Evolutionary conservation across 2,888 invertebrate genomes (phyloP).

Genomic region (Adineta ricciae): DNA sequence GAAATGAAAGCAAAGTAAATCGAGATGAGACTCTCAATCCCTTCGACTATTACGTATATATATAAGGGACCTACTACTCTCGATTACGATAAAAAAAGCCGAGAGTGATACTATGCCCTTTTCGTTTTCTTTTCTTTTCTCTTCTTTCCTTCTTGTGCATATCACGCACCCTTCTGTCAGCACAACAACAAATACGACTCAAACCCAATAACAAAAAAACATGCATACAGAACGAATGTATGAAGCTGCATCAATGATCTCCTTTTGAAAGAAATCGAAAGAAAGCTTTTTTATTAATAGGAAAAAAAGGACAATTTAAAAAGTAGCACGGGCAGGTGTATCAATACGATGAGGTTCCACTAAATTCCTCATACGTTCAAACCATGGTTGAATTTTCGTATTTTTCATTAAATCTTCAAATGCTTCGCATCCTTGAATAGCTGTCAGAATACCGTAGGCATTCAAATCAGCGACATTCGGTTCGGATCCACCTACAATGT

Average conservation of each 20-base stretch:
- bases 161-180: background rate
- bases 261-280: conserved; percentile 61
- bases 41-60: too few species aligned
- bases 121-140: background rate
- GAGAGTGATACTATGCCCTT: background rate
- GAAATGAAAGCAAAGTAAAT: too few species aligned
- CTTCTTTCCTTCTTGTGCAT: background rate
- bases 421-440: conserved; percentile 82
- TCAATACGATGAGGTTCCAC: conserved; percentile 20
- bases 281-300: background rate
- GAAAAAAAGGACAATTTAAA: background rate
- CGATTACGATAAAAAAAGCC: too few species aligned
- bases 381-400: conserved; percentile 32
- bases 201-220: background rate
- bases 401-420: conserved; percentile 68
- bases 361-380: conserved; percentile 24
- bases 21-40: too few species aligned
- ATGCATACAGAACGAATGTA: background rate
- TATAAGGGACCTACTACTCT: too few species aligned
- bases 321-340: background rate
- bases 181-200: background rate
- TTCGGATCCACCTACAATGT: conserved; percentile 70
- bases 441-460: conserved; percentile 76
- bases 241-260: background rate
- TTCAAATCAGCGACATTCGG: conserved; percentile 81